A percentile compares a stretch with the other conserved stretches of the same genome.
Evolutionary conservation across 2,113 vertebrate species (phyloP).

Genomic region (Solea solea): DNA sequence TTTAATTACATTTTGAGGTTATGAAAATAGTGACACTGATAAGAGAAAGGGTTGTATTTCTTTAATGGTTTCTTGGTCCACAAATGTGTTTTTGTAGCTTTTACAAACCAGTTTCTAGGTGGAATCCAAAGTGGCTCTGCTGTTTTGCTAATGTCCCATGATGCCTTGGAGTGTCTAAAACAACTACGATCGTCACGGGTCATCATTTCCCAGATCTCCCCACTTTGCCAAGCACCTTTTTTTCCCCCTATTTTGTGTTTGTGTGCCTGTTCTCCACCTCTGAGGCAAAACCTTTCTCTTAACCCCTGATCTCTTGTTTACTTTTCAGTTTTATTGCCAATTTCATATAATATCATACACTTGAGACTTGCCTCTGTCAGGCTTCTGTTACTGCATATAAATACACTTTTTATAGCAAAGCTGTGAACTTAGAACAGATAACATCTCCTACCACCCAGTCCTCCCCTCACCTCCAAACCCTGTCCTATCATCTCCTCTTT

Average conservation of each 20-base stretch:
- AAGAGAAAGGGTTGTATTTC: slow-evolving; percentile 66
- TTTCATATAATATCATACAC: not conserved
- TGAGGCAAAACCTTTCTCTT: not conserved
- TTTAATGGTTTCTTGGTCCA: slow-evolving; percentile 44
- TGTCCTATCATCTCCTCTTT: not conserved
- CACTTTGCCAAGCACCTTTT: not conserved
- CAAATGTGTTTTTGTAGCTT: slow-evolving; percentile 59
- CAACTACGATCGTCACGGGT: slow-evolving; percentile 31
- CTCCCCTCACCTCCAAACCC: not conserved
- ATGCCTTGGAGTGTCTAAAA: slow-evolving; percentile 52
- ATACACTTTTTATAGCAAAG: not conserved
- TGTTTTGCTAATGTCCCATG: slow-evolving; percentile 58
- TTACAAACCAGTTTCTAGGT: slow-evolving; percentile 51
- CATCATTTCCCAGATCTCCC: slow-evolving; percentile 17
- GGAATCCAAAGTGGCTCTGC: slow-evolving; percentile 40
- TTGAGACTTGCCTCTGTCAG: not conserved
- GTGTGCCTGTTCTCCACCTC: not conserved
- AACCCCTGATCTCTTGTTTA: not conserved
- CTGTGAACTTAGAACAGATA: not conserved
- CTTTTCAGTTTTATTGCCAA: not conserved
- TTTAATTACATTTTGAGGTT: slow-evolving; percentile 69
- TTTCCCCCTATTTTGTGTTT: slow-evolving; percentile 1
- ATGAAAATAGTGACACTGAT: slow-evolving; percentile 75
- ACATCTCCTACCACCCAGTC: not conserved
- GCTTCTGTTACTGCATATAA: not conserved